Conservation (phyloP, 2,113 vertebrate species). For the Pao palembangensis region DNA sequence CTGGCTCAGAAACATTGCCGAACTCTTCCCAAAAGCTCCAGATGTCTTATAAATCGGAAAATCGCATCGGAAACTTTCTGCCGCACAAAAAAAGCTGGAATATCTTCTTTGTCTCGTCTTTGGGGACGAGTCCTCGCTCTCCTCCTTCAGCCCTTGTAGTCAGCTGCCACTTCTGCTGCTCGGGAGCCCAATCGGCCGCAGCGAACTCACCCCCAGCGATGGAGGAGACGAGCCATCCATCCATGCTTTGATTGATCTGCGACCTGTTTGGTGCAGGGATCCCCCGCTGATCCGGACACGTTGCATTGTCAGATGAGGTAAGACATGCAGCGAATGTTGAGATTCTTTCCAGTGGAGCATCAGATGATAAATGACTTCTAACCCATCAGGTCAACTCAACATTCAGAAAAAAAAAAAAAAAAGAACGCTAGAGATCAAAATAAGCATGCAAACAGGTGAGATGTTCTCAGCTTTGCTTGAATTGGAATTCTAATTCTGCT, state of each 20-base stretch:
- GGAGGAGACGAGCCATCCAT: constrained; percentile 31
- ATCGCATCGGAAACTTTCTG: no score
- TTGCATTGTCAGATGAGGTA: not conserved
- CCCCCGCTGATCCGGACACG: no score
- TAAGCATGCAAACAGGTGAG: constrained; percentile 57
- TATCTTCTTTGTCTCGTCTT: no score
- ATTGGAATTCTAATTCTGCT: constrained; percentile 8
- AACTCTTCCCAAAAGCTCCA: no score
- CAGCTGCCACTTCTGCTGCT: no score
- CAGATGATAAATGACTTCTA: constrained; percentile 7
- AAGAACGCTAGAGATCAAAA: not conserved
- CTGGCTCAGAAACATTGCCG: no score
- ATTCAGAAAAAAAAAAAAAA: not conserved
- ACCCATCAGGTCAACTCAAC: constrained; percentile 3
- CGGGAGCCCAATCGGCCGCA: constrained; percentile 42
- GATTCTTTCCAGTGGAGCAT: not conserved
- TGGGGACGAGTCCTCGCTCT: constrained; percentile 21
- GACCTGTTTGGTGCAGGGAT: constrained; percentile 1
- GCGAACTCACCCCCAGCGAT: constrained; percentile 40
- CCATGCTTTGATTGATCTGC: no score
- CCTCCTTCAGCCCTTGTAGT: no score
- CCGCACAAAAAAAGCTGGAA: no score
- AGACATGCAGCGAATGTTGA: not conserved
- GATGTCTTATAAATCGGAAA: no score
- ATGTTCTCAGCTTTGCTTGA: not conserved